A percentile compares a stretch with the other conserved stretches of the same genome.
These are phyloP conservation scores for Listrodromus nycthemerus DNA, from an alignment of 2,888 invertebrate species.

Conservation along the genomic window DNA sequence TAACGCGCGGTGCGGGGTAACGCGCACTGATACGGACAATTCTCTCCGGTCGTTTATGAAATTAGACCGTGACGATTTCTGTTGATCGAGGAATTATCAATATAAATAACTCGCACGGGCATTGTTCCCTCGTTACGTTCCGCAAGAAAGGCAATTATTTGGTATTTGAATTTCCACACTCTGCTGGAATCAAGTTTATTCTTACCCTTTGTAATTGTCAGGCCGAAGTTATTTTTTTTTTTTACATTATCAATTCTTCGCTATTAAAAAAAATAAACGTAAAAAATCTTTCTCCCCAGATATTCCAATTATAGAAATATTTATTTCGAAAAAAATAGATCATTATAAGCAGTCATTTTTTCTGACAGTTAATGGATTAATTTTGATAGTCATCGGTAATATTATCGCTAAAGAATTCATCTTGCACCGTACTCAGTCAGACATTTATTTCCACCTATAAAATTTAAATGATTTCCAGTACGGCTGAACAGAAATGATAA, in stretches of 20 bases:
- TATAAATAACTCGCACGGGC: constrained; percentile 1
- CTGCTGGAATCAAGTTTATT: neutral
- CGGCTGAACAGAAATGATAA: no score
- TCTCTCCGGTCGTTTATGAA: constrained; percentile 26
- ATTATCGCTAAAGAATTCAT: no score
- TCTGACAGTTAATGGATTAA: neutral
- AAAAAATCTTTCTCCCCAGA: no score
- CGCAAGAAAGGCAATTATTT: neutral
- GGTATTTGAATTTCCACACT: neutral
- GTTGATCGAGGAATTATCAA: neutral
- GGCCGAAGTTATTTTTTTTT: neutral
- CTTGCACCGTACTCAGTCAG: no score
- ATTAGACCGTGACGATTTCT: constrained; percentile 1
- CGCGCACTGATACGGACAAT: neutral
- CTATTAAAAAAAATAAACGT: no score
- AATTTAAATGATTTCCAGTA: no score
- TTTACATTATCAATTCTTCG: no score
- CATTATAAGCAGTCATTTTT: no score
- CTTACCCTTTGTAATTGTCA: neutral
- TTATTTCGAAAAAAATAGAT: no score
- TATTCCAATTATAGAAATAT: no score
- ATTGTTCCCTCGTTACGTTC: neutral
- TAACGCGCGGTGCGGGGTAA: neutral
- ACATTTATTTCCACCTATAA: no score
- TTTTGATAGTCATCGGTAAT: neutral